Percentiles rank a stretch among this genome's conserved stretches.
These are phyloP conservation scores for Artemia franciscana DNA, from an alignment of 1,140 invertebrate species.

Conservation along the genomic window DNA sequence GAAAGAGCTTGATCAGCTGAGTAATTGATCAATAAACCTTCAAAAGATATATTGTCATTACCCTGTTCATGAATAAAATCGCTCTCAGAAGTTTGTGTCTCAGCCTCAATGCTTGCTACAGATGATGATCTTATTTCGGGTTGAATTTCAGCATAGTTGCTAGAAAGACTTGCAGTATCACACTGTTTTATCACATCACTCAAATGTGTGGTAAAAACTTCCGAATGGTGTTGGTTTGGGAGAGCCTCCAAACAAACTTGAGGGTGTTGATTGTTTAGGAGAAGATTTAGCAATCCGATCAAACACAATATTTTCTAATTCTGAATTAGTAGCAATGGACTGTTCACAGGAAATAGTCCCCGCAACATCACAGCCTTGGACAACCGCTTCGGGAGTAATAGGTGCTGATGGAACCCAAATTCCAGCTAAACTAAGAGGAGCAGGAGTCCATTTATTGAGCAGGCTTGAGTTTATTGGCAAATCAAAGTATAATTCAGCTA, in stretches of 20 bases:
- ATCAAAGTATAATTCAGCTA: slow-evolving; percentile 29
- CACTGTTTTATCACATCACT: too few relatives aligned
- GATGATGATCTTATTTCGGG: neutral
- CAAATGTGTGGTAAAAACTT: too few relatives aligned
- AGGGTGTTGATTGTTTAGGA: slow-evolving; percentile 16
- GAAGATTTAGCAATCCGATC: neutral
- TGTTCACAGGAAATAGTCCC: slow-evolving; percentile 27
- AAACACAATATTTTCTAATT: neutral
- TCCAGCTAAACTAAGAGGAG: slow-evolving; percentile 57
- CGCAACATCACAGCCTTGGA: slow-evolving; percentile 33
- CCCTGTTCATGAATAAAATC: neutral
- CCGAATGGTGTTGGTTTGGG: slow-evolving; percentile 6
- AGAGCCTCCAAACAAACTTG: slow-evolving; percentile 18
- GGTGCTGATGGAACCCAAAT: slow-evolving; percentile 44
- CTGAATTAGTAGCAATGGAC: neutral
- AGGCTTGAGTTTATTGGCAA: slow-evolving; percentile 65
- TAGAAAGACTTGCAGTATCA: neutral
- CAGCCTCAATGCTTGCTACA: neutral
- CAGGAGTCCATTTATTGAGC: slow-evolving; percentile 65
- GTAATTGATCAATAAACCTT: slow-evolving; percentile 4
- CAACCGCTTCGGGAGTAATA: slow-evolving; percentile 34
- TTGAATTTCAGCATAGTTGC: neutral
- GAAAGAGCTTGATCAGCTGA: neutral
- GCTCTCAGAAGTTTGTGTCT: neutral
- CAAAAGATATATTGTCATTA: neutral